These are phyloP conservation scores for Syngnathoides biaculeatus DNA, from an alignment of 2,113 vertebrate species.

Conservation along the genomic window DNA sequence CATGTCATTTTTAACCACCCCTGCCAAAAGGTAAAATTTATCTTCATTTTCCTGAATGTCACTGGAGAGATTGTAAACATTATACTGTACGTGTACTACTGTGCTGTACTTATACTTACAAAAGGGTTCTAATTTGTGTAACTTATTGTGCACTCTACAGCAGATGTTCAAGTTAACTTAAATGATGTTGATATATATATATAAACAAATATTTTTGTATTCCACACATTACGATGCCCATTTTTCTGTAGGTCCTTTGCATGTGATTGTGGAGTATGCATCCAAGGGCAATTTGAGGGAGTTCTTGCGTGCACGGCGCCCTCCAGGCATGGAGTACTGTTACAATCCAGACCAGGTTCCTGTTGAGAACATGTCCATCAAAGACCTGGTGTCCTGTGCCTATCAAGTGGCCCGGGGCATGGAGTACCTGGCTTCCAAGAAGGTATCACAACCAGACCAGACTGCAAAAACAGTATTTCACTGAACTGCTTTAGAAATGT, in stretches of 20 bases:
- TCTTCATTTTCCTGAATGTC: not conserved
- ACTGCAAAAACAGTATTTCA: not conserved
- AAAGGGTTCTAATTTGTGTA: not conserved
- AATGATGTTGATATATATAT: not conserved
- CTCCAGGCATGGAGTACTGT: conserved; percentile 95
- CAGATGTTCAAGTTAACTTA: not conserved
- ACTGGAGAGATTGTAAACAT: not conserved
- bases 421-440: conserved; percentile 96
- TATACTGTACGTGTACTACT: not conserved
- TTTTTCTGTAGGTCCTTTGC: conserved; percentile 81
- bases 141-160: too few species aligned
- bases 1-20: not conserved
- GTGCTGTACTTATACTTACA: not conserved
- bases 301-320: conserved; percentile 88
- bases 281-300: conserved; percentile 95
- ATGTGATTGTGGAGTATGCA: conserved; percentile 94
- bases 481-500: not conserved
- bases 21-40: not conserved
- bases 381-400: conserved; percentile 93
- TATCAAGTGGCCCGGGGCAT: conserved; percentile 97
- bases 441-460: conserved; percentile 68
- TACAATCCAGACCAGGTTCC: conserved; percentile 88
- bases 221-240: not conserved
- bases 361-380: conserved; percentile 91
- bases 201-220: not conserved